These are phyloP conservation scores for Seira sanloemensis DNA, from an alignment of 2,888 invertebrate genomes.

Conservation along the genomic window DNA sequence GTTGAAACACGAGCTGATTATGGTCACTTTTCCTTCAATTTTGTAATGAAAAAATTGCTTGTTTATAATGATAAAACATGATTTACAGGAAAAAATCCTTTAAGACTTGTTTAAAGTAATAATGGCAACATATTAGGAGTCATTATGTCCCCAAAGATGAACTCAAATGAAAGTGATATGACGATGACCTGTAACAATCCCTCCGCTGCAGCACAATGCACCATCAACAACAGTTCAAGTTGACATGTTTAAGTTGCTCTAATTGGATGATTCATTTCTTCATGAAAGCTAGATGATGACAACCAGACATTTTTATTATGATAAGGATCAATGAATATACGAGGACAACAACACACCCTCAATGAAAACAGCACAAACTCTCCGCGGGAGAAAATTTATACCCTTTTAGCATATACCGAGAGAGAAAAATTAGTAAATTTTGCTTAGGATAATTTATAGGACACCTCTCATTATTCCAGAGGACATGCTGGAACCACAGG, in stretches of 20 bases:
- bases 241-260: slow-evolving; percentile 45
- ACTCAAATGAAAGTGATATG: slow-evolving; percentile 41
- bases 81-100: slow-evolving; percentile 33
- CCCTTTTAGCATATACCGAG: not conserved
- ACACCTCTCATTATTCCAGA: not conserved
- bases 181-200: slow-evolving; percentile 31
- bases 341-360: not conserved
- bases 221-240: not conserved
- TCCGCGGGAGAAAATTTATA: slow-evolving; percentile 3
- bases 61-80: slow-evolving; percentile 37
- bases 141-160: not conserved
- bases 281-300: slow-evolving; percentile 17
- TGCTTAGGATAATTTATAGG: too few species aligned
- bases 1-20: slow-evolving; percentile 4
- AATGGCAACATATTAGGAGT: not conserved
- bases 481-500: not conserved
- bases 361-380: slow-evolving; percentile 4
- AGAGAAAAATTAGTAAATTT: not conserved
- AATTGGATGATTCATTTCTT: slow-evolving; percentile 57
- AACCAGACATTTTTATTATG: slow-evolving; percentile 14
- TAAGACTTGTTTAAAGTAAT: not conserved
- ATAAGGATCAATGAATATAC: slow-evolving; percentile 17
- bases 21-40: too few species aligned
- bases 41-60: not conserved
- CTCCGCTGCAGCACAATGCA: not conserved